These are phyloP conservation scores for Acanthoscelides obtectus DNA, from an alignment of 2,888 invertebrate species.

Conservation along the genomic window DNA sequence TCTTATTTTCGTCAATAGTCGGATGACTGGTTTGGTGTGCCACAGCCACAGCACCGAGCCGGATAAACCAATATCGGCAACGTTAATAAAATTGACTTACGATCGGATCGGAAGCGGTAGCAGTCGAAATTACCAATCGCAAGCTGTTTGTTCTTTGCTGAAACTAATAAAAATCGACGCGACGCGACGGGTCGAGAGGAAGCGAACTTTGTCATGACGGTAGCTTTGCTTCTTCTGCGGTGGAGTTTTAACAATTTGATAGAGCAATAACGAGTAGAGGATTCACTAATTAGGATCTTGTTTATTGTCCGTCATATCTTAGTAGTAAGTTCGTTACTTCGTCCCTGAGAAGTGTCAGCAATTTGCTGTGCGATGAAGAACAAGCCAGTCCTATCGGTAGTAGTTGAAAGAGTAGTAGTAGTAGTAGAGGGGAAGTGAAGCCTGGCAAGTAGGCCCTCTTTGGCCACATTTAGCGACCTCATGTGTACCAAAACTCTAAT, in stretches of 20 bases:
- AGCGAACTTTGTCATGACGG: not conserved
- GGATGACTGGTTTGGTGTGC: not conserved
- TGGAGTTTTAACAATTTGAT: not conserved
- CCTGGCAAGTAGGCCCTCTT: too few species aligned
- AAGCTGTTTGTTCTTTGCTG: not conserved
- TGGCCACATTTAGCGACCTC: too few species aligned
- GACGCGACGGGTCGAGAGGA: not conserved
- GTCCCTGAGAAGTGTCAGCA: not conserved
- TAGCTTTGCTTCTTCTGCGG: not conserved
- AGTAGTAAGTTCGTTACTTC: too few species aligned
- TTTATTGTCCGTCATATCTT: too few species aligned
- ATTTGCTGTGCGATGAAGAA: not conserved
- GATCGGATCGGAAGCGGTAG: not conserved
- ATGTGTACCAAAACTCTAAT: too few species aligned
- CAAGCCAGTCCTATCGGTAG: too few species aligned
- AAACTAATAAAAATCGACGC: not conserved
- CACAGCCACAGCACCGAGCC: too few species aligned
- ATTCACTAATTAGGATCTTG: too few species aligned
- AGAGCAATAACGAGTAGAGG: too few species aligned
- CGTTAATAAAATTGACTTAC: not conserved
- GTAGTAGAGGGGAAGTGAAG: too few species aligned
- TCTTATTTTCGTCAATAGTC: not conserved
- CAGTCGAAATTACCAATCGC: not conserved
- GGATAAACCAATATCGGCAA: not conserved
- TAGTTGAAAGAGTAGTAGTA: too few species aligned